Evolutionary conservation across 92 coral and sea anemone genomes (phyloP).

Genomic region (Heliopora coerulea): DNA sequence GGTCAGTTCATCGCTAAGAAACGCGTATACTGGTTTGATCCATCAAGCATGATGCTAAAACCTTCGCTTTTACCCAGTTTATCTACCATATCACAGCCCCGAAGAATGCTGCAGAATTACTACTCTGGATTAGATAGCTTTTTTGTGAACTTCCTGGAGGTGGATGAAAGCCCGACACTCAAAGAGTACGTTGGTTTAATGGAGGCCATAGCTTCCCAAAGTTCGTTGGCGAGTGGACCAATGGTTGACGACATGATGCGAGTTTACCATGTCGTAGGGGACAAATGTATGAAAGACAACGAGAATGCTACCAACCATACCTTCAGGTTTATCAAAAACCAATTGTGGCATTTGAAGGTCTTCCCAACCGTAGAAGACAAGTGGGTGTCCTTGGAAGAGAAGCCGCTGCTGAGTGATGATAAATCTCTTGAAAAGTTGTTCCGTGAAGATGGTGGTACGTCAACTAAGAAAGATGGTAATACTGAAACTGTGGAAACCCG

Average conservation of each 20-base stretch:
- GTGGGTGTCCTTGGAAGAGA: slow-evolving; percentile 77
- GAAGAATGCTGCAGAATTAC: slow-evolving; percentile 53
- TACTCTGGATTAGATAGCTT: slow-evolving; percentile 49
- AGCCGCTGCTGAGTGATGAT: slow-evolving; percentile 69
- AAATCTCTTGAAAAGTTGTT: slow-evolving; percentile 65
- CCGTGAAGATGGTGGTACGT: slow-evolving; percentile 12
- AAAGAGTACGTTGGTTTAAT: slow-evolving; percentile 83
- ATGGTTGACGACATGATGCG: slow-evolving; percentile 55
- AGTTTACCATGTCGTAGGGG: slow-evolving; percentile 71
- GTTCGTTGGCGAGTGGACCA: slow-evolving; percentile 65
- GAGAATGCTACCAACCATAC: slow-evolving; percentile 28
- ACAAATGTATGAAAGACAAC: slow-evolving; percentile 47
- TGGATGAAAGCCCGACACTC: slow-evolving; percentile 72
- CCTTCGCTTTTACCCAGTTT: slow-evolving; percentile 16
- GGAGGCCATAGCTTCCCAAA: slow-evolving; percentile 51
- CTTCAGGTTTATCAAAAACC: slow-evolving; percentile 47
- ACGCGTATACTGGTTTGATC: slow-evolving; percentile 86
- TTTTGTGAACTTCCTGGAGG: slow-evolving; percentile 50
- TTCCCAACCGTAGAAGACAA: slow-evolving; percentile 61
- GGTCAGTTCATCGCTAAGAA: slow-evolving; percentile 61
- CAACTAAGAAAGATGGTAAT: neutral
- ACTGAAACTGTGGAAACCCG: slow-evolving; percentile 25
- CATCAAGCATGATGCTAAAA: slow-evolving; percentile 56
- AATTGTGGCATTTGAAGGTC: slow-evolving; percentile 54
- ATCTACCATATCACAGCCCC: slow-evolving; percentile 34